Evolutionary conservation across 2,797 vertebrate genomes (phyloP), one percentile per base, ranked within the genome.

Genomic region (Peromyscus eremicus): DNA sequence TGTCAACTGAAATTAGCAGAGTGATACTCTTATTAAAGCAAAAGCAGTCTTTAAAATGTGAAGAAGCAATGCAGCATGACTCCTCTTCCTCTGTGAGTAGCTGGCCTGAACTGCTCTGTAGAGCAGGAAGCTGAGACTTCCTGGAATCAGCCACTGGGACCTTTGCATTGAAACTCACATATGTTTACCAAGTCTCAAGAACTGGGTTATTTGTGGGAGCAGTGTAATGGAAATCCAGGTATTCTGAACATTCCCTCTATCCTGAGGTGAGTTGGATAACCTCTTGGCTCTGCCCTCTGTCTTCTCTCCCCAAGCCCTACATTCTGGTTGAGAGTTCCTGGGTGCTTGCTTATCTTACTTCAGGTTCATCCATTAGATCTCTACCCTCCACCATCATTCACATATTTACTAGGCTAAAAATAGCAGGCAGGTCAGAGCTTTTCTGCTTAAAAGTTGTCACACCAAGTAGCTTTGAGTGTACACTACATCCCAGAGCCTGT

Each of bases 321-420:
- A 87, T 83, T 32, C 13, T 1, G 4, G 3, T 49, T 55, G 29
- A 32, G 21, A 71, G 27, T 52, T 62, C 23, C 23, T 64, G 7
- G 23, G 14, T 0, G 1, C 32, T 68, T 32, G 5, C 81, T 89
- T 46, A n/a, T 29, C 57, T 23, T 55, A 52, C 76, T 52, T 2
- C 2, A 6, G 37, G 7, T 3, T 34, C 32, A 7, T 55, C 55
- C 17, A 0, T 2, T 6, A 34, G 29, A 43, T 13, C 14, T 29
- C 34, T 40, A 0, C 0, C 23, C 19, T 14, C 7, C 32, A 1
- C 2, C 5, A 0, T 10, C 76, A 17, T 37, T 29, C 17, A 7
- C 23, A 1, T n/a, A 13, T 14, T 16, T 27, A 9, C 6, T 29
- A 64, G 10, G 9, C 23, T 29, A 66, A 92, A 62, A 32, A 19